Evolutionary conservation across 2,888 invertebrate species (phyloP).

Genomic region (Scaptomyza parva): DNA sequence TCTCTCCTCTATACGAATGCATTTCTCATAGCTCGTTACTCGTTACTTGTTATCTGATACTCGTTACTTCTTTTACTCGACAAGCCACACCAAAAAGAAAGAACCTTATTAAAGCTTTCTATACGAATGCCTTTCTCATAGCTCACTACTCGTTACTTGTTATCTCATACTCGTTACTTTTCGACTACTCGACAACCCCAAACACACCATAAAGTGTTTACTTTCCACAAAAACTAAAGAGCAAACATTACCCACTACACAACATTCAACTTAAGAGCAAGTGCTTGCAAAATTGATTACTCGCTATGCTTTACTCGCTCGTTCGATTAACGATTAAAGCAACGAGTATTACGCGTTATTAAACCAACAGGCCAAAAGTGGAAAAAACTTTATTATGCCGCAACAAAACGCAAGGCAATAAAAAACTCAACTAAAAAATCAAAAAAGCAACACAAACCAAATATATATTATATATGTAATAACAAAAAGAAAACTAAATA

Average conservation of each 20-base stretch:
- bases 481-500: slow-evolving; percentile 18
- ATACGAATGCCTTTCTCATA: too few species aligned
- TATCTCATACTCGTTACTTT: too few species aligned
- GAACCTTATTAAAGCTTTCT: too few species aligned
- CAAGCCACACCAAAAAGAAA: too few species aligned
- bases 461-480: slow-evolving; percentile 18
- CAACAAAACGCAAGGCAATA: slow-evolving; percentile 49
- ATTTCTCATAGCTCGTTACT: too few species aligned
- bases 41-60: neutral
- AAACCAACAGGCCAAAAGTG: slow-evolving; percentile 39
- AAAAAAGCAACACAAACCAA: slow-evolving; percentile 51
- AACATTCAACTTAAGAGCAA: neutral
- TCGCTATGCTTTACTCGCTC: neutral
- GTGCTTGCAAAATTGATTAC: neutral
- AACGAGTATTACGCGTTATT: slow-evolving; percentile 5
- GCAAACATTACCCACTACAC: neutral
- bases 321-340: slow-evolving; percentile 7
- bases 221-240: neutral
- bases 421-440: neutral
- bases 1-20: too few species aligned
- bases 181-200: too few species aligned
- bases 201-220: too few species aligned
- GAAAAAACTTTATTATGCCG: slow-evolving; percentile 58
- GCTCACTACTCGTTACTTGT: too few species aligned
- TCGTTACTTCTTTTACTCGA: neutral